Percentiles rank a stretch among this genome's conserved stretches.
Evolutionary conservation across 2,888 invertebrate species (phyloP).

Genomic region (Athetis lepigone): DNA sequence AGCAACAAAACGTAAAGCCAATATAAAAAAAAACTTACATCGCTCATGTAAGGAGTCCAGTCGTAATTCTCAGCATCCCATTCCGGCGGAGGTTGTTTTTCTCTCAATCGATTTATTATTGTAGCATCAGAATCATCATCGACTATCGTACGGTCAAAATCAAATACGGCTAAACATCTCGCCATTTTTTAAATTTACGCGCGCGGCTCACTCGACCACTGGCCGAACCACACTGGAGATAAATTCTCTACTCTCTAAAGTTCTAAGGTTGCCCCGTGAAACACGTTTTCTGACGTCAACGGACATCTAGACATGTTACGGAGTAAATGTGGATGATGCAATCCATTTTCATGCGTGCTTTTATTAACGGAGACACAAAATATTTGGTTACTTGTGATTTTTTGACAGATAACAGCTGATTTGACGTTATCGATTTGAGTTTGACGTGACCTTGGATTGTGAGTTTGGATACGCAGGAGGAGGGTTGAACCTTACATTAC

Average conservation of each 20-base stretch:
- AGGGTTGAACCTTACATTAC: too few relatives aligned
- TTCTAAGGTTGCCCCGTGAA: constrained; percentile 29
- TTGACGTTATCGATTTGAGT: constrained; percentile 53
- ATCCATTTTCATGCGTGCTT: constrained; percentile 60
- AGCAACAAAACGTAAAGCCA: constrained; percentile 5
- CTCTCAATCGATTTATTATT: constrained; percentile 81
- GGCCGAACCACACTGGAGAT: constrained; percentile 65
- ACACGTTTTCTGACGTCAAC: constrained; percentile 57
- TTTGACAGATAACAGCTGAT: constrained; percentile 58
- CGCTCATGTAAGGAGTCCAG: constrained; percentile 88
- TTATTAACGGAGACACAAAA: constrained; percentile 23
- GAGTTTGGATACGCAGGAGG: constrained; percentile 30
- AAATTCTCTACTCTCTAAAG: constrained; percentile 24
- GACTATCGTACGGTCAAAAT: constrained; percentile 87
- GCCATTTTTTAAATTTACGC: constrained; percentile 74
- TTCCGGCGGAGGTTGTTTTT: constrained; percentile 83
- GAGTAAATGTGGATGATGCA: constrained; percentile 61
- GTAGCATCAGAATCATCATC: constrained; percentile 86
- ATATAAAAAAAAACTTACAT: constrained; percentile 75
- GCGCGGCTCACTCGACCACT: constrained; percentile 65
- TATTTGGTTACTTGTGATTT: constrained; percentile 36
- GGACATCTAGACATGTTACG: constrained; percentile 32
- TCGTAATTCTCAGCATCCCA: constrained; percentile 81
- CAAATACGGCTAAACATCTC: constrained; percentile 81
- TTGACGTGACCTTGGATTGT: constrained; percentile 37